Conservation (phyloP, 64 coral and sea anemone genomes). For the Cladopsammia gracilis region DNA sequence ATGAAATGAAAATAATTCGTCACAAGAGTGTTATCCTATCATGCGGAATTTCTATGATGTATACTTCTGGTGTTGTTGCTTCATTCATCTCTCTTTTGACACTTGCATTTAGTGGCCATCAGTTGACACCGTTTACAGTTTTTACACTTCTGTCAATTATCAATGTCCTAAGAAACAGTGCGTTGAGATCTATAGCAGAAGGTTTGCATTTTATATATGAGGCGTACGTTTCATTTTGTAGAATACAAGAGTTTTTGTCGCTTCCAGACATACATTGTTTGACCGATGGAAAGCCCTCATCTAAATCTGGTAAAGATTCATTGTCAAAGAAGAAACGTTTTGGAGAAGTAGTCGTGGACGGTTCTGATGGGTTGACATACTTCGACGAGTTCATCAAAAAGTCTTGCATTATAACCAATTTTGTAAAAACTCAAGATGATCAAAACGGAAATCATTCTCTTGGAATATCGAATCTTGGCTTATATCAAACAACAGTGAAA, state of each 20-base stretch:
- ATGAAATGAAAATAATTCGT: constrained; percentile 64
- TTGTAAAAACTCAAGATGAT: not conserved
- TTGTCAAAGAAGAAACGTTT: not conserved
- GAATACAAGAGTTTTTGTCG: constrained; percentile 42
- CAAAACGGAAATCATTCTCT: not conserved
- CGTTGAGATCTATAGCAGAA: constrained; percentile 17
- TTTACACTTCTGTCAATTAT: constrained; percentile 76
- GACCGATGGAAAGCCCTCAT: not conserved
- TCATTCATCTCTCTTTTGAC: constrained; percentile 69
- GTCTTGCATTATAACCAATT: constrained; percentile 5
- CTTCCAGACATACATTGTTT: not conserved
- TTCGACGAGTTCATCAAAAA: constrained; percentile 18
- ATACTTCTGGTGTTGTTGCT: constrained; percentile 36
- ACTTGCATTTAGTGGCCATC: constrained; percentile 51
- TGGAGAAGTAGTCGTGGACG: not conserved
- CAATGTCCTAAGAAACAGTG: constrained; percentile 43
- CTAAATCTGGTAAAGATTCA: not conserved
- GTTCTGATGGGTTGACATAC: not conserved
- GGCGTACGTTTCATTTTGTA: constrained; percentile 29
- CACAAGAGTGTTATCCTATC: constrained; percentile 52
- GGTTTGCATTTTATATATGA: constrained; percentile 33
- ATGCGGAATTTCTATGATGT: constrained; percentile 42
- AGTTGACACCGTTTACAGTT: constrained; percentile 58
- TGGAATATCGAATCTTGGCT: not conserved
- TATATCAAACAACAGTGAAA: not conserved